phyloP scores from a whole-genome alignment of 2,888 invertebrate genomes.

The Dichetophora obliterata region DNA sequence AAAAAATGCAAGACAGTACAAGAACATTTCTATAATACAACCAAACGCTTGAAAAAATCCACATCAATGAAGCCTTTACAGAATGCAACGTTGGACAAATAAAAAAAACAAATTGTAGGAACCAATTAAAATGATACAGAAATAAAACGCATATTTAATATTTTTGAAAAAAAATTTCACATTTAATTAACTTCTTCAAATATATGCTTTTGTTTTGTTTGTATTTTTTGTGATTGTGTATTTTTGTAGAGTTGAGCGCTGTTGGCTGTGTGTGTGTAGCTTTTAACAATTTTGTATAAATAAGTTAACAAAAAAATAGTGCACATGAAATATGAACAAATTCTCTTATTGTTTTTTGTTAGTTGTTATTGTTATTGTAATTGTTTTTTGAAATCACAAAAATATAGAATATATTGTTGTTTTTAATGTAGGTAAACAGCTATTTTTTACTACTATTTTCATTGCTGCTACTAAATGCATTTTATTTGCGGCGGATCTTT shows the following conservation, averaged over 20 bases:
- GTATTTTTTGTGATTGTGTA: conserved; percentile 7
- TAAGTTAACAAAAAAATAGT: background rate
- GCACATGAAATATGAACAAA: conserved; percentile 21
- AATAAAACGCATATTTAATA: conserved; percentile 51
- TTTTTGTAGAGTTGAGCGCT: conserved; percentile 46
- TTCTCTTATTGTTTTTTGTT: no score
- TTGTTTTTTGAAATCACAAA: background rate
- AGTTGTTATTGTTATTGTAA: conserved; percentile 59
- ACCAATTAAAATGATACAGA: conserved; percentile 17
- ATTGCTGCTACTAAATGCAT: background rate
- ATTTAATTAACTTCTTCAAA: conserved; percentile 49
- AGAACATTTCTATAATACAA: background rate
- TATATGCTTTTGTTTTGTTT: conserved; percentile 31
- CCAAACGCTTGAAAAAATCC: conserved; percentile 45
- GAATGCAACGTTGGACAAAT: conserved; percentile 13
- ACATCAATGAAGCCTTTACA: background rate
- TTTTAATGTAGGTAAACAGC: background rate
- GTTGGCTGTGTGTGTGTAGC: conserved; percentile 40
- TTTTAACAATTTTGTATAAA: conserved; percentile 2
- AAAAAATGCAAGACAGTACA: background rate
- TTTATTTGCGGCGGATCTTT: conserved; percentile 26
- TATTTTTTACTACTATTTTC: conserved; percentile 5
- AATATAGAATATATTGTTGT: background rate
- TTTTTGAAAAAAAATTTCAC: conserved; percentile 48
- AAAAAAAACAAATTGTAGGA: conserved; percentile 5